Evolutionary conservation across 2,888 invertebrate genomes (phyloP).

Genomic region (Latrodectus elegans): DNA sequence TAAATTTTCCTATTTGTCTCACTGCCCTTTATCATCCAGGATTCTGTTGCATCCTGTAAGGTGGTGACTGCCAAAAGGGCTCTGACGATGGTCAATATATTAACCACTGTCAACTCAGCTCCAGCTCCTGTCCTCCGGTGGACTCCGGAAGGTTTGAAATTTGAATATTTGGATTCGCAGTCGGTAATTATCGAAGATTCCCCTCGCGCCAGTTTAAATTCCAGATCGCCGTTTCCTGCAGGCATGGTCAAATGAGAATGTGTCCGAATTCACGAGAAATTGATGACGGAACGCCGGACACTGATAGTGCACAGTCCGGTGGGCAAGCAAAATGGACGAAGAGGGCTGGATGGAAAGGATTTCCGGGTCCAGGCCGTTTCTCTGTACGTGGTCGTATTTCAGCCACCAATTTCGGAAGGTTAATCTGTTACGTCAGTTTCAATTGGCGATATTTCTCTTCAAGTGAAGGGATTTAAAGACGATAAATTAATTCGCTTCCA

Average conservation of each 20-base stretch:
- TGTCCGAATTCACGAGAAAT: slow-evolving; percentile 40
- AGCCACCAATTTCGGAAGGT: neutral
- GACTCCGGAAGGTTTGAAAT: slow-evolving; percentile 30
- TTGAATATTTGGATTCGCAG: slow-evolving; percentile 53
- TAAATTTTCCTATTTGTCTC: neutral
- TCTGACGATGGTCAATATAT: slow-evolving; percentile 13
- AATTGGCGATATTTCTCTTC: neutral
- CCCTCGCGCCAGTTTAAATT: neutral
- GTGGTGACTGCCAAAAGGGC: neutral
- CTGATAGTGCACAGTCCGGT: slow-evolving; percentile 54
- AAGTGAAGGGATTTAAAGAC: neutral
- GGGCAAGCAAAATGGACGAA: neutral
- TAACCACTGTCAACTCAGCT: slow-evolving; percentile 27
- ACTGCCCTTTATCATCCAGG: neutral
- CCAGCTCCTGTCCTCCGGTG: neutral
- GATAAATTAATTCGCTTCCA: neutral
- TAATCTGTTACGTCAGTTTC: neutral
- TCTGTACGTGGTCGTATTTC: neutral
- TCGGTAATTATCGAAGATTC: slow-evolving; percentile 39
- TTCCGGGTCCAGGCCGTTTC: slow-evolving; percentile 11
- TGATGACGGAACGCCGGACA: slow-evolving; percentile 54
- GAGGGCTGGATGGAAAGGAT: neutral
- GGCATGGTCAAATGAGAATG: slow-evolving; percentile 37
- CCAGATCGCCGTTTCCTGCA: slow-evolving; percentile 23
- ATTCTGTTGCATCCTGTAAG: neutral